A percentile compares a stretch with the other conserved stretches of the same genome.
Evolutionary conservation across 1,140 invertebrate species (phyloP).

Genomic region (Cryptotermes secundus): DNA sequence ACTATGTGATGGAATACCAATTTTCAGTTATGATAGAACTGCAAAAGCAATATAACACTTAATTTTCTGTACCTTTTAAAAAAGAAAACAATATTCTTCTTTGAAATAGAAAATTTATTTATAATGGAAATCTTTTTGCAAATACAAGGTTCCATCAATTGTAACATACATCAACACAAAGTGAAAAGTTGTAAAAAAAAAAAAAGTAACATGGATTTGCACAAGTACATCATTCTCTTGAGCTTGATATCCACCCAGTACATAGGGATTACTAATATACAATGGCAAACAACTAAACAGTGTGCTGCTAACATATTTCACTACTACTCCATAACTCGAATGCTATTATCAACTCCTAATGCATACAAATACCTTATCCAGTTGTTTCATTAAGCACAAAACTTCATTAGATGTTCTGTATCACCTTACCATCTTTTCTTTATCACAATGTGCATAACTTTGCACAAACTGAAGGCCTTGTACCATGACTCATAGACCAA

Average conservation of each 20-base stretch:
- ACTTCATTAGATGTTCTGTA: not conserved
- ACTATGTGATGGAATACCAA: no score
- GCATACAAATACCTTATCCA: not conserved
- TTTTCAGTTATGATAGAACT: no score
- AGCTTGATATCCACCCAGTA: not conserved
- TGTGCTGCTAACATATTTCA: not conserved
- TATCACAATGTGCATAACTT: not conserved
- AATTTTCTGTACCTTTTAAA: no score
- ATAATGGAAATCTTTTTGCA: no score
- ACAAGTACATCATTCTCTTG: not conserved
- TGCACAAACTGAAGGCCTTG: not conserved
- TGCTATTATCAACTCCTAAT: not conserved
- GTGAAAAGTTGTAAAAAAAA: no score
- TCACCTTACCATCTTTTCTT: not conserved
- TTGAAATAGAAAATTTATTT: no score
- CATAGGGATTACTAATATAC: not conserved
- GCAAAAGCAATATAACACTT: no score
- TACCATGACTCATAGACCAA: not conserved
- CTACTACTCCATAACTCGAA: not conserved
- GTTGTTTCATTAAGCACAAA: not conserved
- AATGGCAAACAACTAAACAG: not conserved
- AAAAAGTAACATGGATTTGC: no score
- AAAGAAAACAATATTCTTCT: no score
- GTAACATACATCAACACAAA: no score
- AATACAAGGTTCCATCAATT: no score